A percentile compares a stretch with the other conserved stretches of the same genome.
Conservation (phyloP, 1,140 invertebrate genomes). For the Papilio xuthus region DNA sequence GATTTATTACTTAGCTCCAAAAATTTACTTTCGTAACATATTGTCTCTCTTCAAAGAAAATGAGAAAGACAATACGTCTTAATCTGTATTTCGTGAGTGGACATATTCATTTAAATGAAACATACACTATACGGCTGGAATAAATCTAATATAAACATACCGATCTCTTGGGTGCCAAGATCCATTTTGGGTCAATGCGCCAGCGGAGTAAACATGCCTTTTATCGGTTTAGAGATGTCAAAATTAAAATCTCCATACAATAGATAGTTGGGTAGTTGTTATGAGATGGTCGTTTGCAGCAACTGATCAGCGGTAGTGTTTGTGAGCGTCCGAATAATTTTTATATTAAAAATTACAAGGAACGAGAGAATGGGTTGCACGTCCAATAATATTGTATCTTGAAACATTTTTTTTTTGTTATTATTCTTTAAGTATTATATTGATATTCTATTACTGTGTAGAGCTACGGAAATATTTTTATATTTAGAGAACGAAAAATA, state of each 20-base stretch:
- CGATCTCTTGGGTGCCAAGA: too few relatives aligned
- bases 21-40: too few relatives aligned
- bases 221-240: neutral
- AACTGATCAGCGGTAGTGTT: constrained; percentile 38
- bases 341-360: constrained; percentile 80
- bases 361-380: constrained; percentile 70
- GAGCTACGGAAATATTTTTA: constrained; percentile 75
- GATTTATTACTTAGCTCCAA: too few relatives aligned
- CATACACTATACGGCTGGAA: too few relatives aligned
- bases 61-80: too few relatives aligned
- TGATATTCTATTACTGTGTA: constrained; percentile 74
- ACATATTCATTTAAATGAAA: too few relatives aligned
- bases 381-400: constrained; percentile 72
- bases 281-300: constrained; percentile 31
- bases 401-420: constrained; percentile 55
- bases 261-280: constrained; percentile 47
- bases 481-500: constrained; percentile 76
- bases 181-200: too few relatives aligned
- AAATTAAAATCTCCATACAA: constrained; percentile 15
- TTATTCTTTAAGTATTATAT: constrained; percentile 74
- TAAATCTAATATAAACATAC: too few relatives aligned
- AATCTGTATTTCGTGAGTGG: too few relatives aligned
- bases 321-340: constrained; percentile 74
- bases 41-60: too few relatives aligned
- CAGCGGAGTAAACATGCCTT: too few relatives aligned